Base-by-base conservation (phyloP, 2,888 invertebrate species). In the Agrotis exclamationis region DNA sequence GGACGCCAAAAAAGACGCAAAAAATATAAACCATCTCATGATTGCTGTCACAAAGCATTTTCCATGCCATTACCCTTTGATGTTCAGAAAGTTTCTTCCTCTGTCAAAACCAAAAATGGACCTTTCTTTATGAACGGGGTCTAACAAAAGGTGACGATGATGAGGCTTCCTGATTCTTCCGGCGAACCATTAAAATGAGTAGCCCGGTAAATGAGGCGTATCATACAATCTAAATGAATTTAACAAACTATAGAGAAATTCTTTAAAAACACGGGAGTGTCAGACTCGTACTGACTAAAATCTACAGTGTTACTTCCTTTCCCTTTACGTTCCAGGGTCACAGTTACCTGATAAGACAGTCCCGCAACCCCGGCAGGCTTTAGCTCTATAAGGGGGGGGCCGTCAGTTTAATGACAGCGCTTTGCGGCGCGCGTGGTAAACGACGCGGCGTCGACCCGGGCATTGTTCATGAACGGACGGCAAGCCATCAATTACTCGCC, bases 41-140 rank as follows among this genome's bases (percentile, higher is more conserved):
- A 39, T 14, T 2, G 16, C 20, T 22, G 7, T 51, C 33, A 14
- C 24, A 64, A 53, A 65, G 1, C 28, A 54, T 24, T 6, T 70
- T 71, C 63, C 51, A 54, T 28, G 45, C 57, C 51, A 60, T 63
- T 70, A 63, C 1, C n/a, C 5, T n/a, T 73, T 51, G 58, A 47
- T 24, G 44, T 54, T 44, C 39, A 11, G 11, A 39, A 11, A 39
- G 11, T 39, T 39, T 39, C 11, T 39, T 39, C 39, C 28, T 53
- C 20, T 24, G 28, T 4, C 28, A 39, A 47, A 44, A 48, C 28
- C 56, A 68, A 72, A 33, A 82, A 20, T n/a, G 47, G 18, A 50
- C 20, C 48, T 22, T 5, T 44, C 84, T 66, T 77, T 83, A 72
- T 85, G 63, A 13, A 80, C 70, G 28, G 58, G 63, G 65, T 74